These are phyloP conservation scores for Blastomussa wellsi DNA, from an alignment of 92 coral and sea anemone species.

Conservation along the genomic window DNA sequence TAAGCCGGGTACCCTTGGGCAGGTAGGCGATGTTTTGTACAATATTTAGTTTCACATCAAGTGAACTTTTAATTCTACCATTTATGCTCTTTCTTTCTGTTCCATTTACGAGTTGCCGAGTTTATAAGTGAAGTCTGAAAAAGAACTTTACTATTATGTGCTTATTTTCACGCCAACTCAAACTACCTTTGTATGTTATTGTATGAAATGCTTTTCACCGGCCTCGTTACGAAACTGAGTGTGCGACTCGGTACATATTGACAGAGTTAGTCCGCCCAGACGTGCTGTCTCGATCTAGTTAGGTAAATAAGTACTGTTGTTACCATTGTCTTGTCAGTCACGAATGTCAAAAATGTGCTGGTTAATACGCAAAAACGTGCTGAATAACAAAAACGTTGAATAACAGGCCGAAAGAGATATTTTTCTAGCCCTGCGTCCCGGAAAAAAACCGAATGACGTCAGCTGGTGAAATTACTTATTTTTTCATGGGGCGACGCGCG, in stretches of 20 bases:
- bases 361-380: not conserved
- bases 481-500: not conserved
- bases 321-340: not conserved
- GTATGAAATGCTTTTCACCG: not conserved
- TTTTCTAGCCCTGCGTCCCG: not conserved
- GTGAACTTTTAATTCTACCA: not conserved
- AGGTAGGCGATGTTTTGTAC: too few species aligned
- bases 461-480: not conserved
- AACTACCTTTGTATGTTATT: not conserved
- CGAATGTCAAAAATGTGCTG: not conserved
- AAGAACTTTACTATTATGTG: not conserved
- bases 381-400: not conserved
- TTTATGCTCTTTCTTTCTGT: not conserved
- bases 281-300: not conserved
- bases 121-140: not conserved
- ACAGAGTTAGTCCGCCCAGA: not conserved
- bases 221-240: not conserved
- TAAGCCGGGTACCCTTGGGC: too few species aligned
- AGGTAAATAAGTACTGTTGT: not conserved
- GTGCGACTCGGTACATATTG: not conserved
- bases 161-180: not conserved
- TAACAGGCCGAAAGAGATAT: not conserved
- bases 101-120: not conserved
- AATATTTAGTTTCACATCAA: not conserved
- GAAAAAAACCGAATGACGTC: not conserved